phyloP scores from a whole-genome alignment of 1,140 invertebrate genomes.

The Anagrus nilaparvatae region DNA sequence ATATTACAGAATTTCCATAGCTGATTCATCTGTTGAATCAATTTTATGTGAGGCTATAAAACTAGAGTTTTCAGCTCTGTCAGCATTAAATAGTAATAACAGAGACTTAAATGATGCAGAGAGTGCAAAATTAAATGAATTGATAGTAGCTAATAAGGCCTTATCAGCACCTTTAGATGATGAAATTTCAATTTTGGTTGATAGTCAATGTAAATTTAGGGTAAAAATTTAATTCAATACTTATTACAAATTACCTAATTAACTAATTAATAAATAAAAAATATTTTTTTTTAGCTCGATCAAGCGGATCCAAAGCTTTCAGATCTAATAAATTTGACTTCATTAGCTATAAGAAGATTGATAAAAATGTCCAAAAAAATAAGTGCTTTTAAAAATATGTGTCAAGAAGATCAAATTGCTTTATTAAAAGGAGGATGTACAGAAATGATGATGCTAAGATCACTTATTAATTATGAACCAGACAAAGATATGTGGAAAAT shows the following conservation, averaged over 20 bases:
- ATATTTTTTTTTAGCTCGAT: constrained; percentile 36
- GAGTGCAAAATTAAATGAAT: constrained; percentile 68
- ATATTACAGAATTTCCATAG: constrained; percentile 34
- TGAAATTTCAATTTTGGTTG: constrained; percentile 58
- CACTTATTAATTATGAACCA: constrained; percentile 78
- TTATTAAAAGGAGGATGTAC: constrained; percentile 78
- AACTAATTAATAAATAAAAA: constrained; percentile 9
- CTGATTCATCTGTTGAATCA: constrained; percentile 61
- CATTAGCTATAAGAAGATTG: constrained; percentile 76
- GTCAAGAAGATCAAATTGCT: constrained; percentile 83
- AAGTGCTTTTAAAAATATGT: constrained; percentile 78
- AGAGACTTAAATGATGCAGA: constrained; percentile 73
- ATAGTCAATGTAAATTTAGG: constrained; percentile 50
- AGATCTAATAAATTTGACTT: constrained; percentile 81
- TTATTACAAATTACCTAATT: neutral
- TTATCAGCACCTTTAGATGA: constrained; percentile 71
- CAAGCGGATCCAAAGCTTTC: constrained; percentile 62
- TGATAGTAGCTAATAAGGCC: constrained; percentile 75
- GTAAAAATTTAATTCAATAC: constrained; percentile 27
- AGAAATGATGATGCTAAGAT: constrained; percentile 85
- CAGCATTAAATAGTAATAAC: constrained; percentile 47
- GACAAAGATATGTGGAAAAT: constrained; percentile 79
- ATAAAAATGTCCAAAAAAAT: constrained; percentile 91
- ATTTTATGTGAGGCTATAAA: constrained; percentile 75
- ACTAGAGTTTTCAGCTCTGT: constrained; percentile 66